Evolutionary conservation across 1,140 invertebrate genomes (phyloP), one percentile per base, ranked within the genome.

Genomic region (Aethina tumida): DNA sequence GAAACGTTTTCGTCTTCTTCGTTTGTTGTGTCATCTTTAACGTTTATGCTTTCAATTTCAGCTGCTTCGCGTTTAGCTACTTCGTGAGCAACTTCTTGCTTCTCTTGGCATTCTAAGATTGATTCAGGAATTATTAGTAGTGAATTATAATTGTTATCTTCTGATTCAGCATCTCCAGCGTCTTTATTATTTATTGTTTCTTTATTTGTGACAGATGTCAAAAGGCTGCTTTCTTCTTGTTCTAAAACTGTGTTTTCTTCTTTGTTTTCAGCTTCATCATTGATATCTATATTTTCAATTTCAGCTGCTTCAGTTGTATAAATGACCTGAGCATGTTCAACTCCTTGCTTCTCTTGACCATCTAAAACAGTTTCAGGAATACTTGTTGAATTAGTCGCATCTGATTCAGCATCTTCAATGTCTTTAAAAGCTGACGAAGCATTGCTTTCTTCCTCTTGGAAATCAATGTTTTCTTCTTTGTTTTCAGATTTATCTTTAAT

Each of bases 271-370:
- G 14, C 10, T 16, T 28, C 26, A 10, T 32, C 29, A 4, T 6
- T 10, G 6, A n/a, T 13, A 15, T 40, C 25, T 14, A 8, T 25
- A 12, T 17, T 31, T 9, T 39, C 18, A 8, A 32, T 31, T 30
- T 31, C 37, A 9, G 20, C 27, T 15, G 16, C 29, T 32, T 39
- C 28, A 26, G 25, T 6, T 34, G 9, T n/a, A n/a, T n/a, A n/a
- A n/a, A n/a, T n/a, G n/a, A n/a, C n/a, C n/a, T n/a, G n/a, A n/a
- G n/a, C n/a, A n/a, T n/a, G n/a, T n/a, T n/a, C n/a, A n/a, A n/a
- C n/a, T n/a, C n/a, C n/a, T n/a, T n/a, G n/a, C n/a, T n/a, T n/a
- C n/a, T n/a, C n/a, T n/a, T n/a, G n/a, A n/a, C n/a, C n/a, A n/a
- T n/a, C n/a, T n/a, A n/a, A n/a, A n/a, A n/a, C n/a, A n/a, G n/a